These are phyloP conservation scores for Syrista parreyssii DNA, from an alignment of 2,888 invertebrate species.

Conservation along the genomic window DNA sequence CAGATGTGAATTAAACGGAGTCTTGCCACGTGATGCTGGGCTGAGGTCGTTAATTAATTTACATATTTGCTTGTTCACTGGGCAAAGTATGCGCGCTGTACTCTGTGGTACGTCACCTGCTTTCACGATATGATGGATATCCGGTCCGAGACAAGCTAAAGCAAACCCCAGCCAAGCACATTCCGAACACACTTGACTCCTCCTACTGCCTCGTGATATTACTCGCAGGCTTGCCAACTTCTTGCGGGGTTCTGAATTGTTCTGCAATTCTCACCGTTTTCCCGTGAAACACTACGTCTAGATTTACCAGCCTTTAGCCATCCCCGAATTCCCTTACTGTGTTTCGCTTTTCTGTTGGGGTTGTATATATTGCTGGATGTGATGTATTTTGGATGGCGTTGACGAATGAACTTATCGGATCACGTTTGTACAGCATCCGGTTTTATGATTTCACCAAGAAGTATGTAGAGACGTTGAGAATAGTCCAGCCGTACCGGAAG, in stretches of 20 bases:
- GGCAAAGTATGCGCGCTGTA: neutral
- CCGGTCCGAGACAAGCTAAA: neutral
- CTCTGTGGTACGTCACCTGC: neutral
- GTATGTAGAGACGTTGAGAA: neutral
- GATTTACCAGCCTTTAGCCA: neutral
- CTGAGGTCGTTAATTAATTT: conserved; percentile 8
- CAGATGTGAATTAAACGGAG: neutral
- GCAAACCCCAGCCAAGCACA: conserved; percentile 7
- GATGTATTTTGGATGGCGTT: neutral
- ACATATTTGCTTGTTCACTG: neutral
- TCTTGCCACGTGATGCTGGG: conserved; percentile 14
- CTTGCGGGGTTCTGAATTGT: conserved; percentile 19
- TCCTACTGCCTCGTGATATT: conserved; percentile 9
- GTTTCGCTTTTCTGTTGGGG: neutral
- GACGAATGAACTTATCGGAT: neutral
- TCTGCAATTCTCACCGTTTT: conserved; percentile 19
- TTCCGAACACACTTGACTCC: conserved; percentile 1
- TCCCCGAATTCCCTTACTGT: neutral
- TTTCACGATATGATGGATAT: neutral
- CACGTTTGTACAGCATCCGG: neutral
- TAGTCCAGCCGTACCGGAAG: neutral
- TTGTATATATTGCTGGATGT: neutral
- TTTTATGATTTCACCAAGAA: neutral
- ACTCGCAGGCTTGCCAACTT: conserved; percentile 22
- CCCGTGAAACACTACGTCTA: neutral